These are phyloP conservation scores for Unio delphinus DNA, from an alignment of 2,888 invertebrate genomes.

Conservation along the genomic window DNA sequence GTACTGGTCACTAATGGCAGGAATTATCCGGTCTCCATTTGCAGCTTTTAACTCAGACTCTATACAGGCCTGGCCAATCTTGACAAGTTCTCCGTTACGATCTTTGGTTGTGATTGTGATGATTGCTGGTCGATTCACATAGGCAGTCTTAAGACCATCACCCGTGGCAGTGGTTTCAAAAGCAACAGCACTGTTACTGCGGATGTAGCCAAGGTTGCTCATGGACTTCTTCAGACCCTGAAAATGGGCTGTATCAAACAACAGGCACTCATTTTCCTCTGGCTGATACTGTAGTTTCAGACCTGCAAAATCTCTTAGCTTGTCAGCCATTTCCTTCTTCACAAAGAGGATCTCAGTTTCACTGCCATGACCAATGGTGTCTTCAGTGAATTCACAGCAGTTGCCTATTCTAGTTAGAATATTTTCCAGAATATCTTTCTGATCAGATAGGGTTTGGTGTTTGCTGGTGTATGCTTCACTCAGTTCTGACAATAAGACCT, in stretches of 20 bases:
- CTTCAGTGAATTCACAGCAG: constrained; percentile 73
- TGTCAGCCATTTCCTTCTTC: constrained; percentile 73
- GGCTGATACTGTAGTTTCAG: constrained; percentile 60
- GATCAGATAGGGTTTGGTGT: constrained; percentile 64
- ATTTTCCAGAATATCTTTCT: constrained; percentile 68
- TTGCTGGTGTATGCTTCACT: constrained; percentile 65
- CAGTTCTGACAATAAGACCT: constrained; percentile 64
- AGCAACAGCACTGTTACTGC: constrained; percentile 70
- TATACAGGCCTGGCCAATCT: constrained; percentile 63
- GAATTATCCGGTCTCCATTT: constrained; percentile 51
- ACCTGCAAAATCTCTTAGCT: constrained; percentile 68
- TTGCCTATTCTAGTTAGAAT: constrained; percentile 70
- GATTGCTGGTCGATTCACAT: constrained; percentile 63
- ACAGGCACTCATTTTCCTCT: constrained; percentile 68
- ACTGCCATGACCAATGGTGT: constrained; percentile 72
- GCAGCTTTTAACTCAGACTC: constrained; percentile 58
- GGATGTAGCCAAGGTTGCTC: constrained; percentile 65
- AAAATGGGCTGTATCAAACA: constrained; percentile 66
- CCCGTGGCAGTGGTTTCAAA: constrained; percentile 71
- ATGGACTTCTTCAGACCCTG: constrained; percentile 59
- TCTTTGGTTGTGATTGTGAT: constrained; percentile 70
- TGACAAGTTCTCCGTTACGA: constrained; percentile 67
- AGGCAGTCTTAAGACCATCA: constrained; percentile 69
- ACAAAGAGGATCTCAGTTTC: constrained; percentile 73
- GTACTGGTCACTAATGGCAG: constrained; percentile 64